phyloP scores from a whole-genome alignment of 2,797 vertebrate species.

The Delichon dasypus region DNA sequence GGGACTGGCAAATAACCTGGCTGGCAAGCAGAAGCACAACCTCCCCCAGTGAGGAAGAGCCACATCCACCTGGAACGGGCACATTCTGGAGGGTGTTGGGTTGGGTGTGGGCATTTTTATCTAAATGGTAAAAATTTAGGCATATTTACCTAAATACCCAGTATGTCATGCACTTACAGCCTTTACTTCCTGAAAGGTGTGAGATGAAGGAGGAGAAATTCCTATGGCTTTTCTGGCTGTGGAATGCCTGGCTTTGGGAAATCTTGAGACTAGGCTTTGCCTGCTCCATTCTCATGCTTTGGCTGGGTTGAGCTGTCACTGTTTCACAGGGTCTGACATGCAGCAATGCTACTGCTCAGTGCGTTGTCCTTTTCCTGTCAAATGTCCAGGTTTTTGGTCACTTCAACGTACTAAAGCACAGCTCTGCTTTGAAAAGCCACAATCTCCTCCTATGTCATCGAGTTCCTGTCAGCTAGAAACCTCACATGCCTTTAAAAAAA shows the following conservation, averaged over 20 bases:
- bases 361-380: neutral
- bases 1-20: neutral
- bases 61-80: neutral
- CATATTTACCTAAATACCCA: neutral
- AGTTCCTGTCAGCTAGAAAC: neutral
- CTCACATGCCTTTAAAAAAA: neutral
- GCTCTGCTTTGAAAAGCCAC: neutral
- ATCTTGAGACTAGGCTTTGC: neutral
- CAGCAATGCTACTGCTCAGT: neutral
- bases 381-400: neutral
- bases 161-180: accelerated
- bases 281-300: neutral
- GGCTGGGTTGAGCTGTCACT: neutral
- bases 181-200: neutral
- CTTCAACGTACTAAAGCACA: neutral
- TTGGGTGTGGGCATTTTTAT: too few relatives aligned
- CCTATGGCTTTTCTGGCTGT: neutral
- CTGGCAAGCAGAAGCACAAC: neutral
- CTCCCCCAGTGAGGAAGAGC: neutral
- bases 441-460: neutral
- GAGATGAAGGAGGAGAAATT: neutral
- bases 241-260: neutral
- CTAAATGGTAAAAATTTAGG: too few relatives aligned
- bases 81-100: neutral
- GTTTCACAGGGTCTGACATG: neutral